A percentile compares a stretch with the other conserved stretches of the same genome.
These are phyloP conservation scores for Strigamia crassipes DNA, from an alignment of 2,888 invertebrate species.

Conservation along the genomic window DNA sequence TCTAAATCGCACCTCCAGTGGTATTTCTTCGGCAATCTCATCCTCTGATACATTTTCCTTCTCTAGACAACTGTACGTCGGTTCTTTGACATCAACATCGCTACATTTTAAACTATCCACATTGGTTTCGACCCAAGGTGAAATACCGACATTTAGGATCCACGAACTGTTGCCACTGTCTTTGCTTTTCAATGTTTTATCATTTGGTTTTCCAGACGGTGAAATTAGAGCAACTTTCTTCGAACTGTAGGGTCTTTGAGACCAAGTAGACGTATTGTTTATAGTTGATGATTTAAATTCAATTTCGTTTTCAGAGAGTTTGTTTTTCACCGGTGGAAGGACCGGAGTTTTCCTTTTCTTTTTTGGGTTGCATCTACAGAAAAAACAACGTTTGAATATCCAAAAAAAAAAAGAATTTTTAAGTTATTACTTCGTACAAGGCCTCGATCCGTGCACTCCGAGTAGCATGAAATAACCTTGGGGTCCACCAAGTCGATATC, in stretches of 20 bases:
- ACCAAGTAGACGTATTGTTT: constrained; percentile 5
- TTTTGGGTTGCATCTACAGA: background rate
- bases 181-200: background rate
- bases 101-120: background rate
- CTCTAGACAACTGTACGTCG: background rate
- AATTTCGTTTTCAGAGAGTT: background rate
- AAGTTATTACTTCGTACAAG: constrained; percentile 56
- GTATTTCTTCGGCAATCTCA: constrained; percentile 7
- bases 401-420: background rate
- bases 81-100: background rate
- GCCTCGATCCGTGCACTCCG: constrained; percentile 56
- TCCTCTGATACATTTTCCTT: background rate
- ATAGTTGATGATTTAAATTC: background rate
- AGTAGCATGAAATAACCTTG: constrained; percentile 60
- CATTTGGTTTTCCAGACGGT: constrained; percentile 7
- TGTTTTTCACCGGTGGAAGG: background rate
- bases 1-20: background rate
- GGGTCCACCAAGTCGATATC: constrained; percentile 58
- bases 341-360: background rate
- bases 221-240: constrained; percentile 1
- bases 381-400: no score
- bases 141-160: constrained; percentile 12
- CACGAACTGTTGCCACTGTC: background rate
- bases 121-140: background rate
- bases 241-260: background rate